Conservation (phyloP, 2,797 vertebrate species). For the Euphonia xanthogaster region DNA sequence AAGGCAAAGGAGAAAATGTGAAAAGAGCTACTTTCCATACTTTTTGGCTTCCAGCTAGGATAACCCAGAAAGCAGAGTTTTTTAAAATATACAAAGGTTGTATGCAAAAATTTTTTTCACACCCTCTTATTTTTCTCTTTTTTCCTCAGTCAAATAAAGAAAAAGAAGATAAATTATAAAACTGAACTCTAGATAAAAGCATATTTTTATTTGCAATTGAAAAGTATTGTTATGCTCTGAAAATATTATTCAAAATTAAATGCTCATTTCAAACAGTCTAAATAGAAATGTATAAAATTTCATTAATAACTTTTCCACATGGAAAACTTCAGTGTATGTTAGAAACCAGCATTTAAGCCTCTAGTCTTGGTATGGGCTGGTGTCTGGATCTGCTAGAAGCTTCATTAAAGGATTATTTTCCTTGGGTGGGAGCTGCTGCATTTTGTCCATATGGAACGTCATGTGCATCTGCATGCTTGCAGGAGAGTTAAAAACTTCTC, state of each 20-base stretch:
- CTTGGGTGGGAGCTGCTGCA: not conserved
- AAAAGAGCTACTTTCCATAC: not conserved
- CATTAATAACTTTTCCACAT: not conserved
- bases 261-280: not conserved
- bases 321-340: not conserved
- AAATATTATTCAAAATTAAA: not conserved
- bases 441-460: not conserved
- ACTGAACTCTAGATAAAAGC: not conserved
- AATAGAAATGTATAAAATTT: not conserved
- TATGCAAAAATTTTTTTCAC: not conserved
- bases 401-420: not conserved
- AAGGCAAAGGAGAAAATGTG: not conserved
- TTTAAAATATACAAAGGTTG: not conserved
- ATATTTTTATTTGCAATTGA: not conserved
- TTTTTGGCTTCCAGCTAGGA: not conserved
- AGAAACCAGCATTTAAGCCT: not conserved
- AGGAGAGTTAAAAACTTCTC: not conserved
- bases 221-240: not conserved
- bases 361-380: not conserved
- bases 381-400: not conserved
- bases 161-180: not conserved
- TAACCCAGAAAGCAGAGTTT: fast-evolving
- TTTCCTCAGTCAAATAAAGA: not conserved
- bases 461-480: not conserved
- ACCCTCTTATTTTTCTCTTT: not conserved